These are phyloP conservation scores for Erythrocercus mccallii DNA, from an alignment of 2,113 vertebrate species.

Conservation along the genomic window DNA sequence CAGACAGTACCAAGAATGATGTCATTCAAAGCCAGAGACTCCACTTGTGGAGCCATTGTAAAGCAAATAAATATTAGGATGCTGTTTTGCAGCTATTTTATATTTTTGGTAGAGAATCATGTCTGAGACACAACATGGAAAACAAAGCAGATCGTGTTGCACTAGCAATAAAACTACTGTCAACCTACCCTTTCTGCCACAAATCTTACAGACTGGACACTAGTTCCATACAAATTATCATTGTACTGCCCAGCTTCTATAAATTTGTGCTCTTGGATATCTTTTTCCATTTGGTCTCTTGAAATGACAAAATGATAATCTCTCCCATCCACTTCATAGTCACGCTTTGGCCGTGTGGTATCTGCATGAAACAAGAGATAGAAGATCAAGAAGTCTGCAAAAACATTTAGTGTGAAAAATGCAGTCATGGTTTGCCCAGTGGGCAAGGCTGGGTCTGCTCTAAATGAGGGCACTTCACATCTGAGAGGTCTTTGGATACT, in stretches of 20 bases:
- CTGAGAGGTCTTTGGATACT: background rate
- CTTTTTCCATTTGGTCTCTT: slow-evolving; percentile 97
- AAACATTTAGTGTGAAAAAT: background rate
- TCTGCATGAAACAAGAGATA: slow-evolving; percentile 72
- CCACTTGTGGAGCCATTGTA: background rate
- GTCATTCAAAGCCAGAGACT: background rate
- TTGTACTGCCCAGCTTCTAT: slow-evolving; percentile 99
- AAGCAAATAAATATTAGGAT: background rate
- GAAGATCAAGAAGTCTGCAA: background rate
- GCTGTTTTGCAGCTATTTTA: background rate
- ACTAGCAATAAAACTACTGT: background rate
- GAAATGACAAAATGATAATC: slow-evolving; percentile 97
- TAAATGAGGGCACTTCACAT: background rate
- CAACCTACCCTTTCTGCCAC: slow-evolving; percentile 92
- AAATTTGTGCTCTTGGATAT: slow-evolving; percentile 99
- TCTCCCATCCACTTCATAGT: slow-evolving; percentile 93
- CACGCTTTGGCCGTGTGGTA: slow-evolving; percentile 90
- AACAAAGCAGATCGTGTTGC: background rate
- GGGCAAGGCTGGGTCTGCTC: background rate
- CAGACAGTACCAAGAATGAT: background rate
- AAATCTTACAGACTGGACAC: slow-evolving; percentile 94
- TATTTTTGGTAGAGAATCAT: background rate
- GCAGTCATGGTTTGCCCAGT: background rate
- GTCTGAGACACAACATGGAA: background rate
- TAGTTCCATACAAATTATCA: slow-evolving; percentile 96